phyloP scores from a whole-genome alignment of 1,140 invertebrate species.

The Drosophila mauritiana region DNA sequence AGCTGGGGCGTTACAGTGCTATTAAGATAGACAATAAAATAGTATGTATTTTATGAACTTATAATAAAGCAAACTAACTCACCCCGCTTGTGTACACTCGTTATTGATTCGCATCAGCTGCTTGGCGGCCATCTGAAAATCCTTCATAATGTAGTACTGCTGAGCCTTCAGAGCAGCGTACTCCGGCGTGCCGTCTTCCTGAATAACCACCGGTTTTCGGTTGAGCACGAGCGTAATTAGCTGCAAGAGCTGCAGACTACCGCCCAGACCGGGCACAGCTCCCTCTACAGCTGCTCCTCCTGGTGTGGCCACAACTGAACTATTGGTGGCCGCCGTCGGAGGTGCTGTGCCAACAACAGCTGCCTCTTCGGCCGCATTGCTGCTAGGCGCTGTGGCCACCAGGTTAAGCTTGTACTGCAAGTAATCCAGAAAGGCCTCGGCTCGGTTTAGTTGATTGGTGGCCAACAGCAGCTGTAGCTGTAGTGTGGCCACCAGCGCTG shows the following conservation, averaged over 20 bases:
- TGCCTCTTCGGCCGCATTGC: slow-evolving; percentile 40
- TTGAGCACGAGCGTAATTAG: slow-evolving; percentile 85
- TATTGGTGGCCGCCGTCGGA: slow-evolving; percentile 5
- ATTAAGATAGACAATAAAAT: slow-evolving; percentile 9
- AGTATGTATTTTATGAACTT: not conserved
- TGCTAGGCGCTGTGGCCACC: slow-evolving; percentile 73
- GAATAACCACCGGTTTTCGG: slow-evolving; percentile 85
- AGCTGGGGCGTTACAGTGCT: slow-evolving; percentile 88
- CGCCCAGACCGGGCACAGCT: slow-evolving; percentile 43
- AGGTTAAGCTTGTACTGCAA: slow-evolving; percentile 70
- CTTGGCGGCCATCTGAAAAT: slow-evolving; percentile 86
- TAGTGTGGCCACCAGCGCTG: slow-evolving; percentile 85
- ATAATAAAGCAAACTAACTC: slow-evolving; percentile 9
- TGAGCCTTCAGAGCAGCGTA: slow-evolving; percentile 85
- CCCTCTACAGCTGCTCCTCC: slow-evolving; percentile 60
- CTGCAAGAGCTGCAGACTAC: slow-evolving; percentile 85
- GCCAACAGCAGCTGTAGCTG: slow-evolving; percentile 81
- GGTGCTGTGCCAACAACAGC: slow-evolving; percentile 5
- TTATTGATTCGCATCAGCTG: slow-evolving; percentile 85
- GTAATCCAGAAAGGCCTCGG: slow-evolving; percentile 72
- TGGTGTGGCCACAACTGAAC: slow-evolving; percentile 57
- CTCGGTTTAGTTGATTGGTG: slow-evolving; percentile 78
- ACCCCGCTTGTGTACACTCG: slow-evolving; percentile 57
- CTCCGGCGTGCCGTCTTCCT: slow-evolving; percentile 82
- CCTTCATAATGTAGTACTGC: slow-evolving; percentile 86